Percentiles rank a stretch among this genome's conserved stretches.
These are phyloP conservation scores for Drosophila antonietae DNA, from an alignment of 2,888 invertebrate species.

Conservation along the genomic window DNA sequence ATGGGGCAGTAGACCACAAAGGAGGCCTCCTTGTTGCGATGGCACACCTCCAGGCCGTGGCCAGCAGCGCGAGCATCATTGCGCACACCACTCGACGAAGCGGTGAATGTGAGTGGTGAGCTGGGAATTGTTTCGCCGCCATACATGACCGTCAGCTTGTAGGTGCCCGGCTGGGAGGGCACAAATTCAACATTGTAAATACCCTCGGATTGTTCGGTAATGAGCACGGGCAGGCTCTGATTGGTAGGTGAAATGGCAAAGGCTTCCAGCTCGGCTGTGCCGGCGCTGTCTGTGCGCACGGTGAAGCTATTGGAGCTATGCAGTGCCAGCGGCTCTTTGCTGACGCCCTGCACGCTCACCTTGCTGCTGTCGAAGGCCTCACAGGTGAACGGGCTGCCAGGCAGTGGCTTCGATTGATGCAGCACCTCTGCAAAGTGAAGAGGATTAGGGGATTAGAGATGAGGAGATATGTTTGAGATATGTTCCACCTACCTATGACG, in stretches of 20 bases:
- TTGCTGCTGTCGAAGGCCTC: constrained; percentile 95
- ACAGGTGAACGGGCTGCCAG: constrained; percentile 97
- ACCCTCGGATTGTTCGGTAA: constrained; percentile 89
- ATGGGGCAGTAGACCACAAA: constrained; percentile 87
- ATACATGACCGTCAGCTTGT: constrained; percentile 88
- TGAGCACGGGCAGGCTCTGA: constrained; percentile 92
- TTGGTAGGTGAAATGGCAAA: constrained; percentile 95
- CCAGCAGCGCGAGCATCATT: constrained; percentile 87
- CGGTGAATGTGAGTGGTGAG: constrained; percentile 87
- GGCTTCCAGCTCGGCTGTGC: constrained; percentile 93
- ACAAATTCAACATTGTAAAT: constrained; percentile 92
- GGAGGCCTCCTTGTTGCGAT: constrained; percentile 89
- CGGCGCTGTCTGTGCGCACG: constrained; percentile 93
- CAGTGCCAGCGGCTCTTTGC: constrained; percentile 90
- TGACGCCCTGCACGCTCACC: constrained; percentile 91
- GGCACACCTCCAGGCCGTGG: constrained; percentile 89
- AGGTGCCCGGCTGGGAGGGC: constrained; percentile 91
- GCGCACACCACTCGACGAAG: constrained; percentile 86
- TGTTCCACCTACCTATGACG: constrained; percentile 86
- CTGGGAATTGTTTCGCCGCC: constrained; percentile 87
- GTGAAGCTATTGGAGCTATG: constrained; percentile 92
- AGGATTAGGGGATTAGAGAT: background rate
- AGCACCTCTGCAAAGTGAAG: constrained; percentile 90
- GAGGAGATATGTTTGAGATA: no score
- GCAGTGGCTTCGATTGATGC: constrained; percentile 94